These are phyloP conservation scores for Apamea epomidion DNA, from an alignment of 2,888 invertebrate species.

Conservation along the genomic window DNA sequence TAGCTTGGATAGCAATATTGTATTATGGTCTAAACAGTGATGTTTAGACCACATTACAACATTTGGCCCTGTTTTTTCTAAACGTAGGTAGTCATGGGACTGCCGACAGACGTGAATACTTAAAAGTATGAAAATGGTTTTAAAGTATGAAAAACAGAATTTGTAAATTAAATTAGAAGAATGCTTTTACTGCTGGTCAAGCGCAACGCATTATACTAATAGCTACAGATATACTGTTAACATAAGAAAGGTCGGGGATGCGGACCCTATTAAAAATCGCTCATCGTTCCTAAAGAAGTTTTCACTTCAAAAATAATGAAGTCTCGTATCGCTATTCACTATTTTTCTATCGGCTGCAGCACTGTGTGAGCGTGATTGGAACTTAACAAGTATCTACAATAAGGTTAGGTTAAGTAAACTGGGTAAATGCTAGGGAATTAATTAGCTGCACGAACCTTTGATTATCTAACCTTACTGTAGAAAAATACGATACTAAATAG, in stretches of 20 bases:
- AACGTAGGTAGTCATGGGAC: not conserved
- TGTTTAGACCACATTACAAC: too few species aligned
- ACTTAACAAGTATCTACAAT: not conserved
- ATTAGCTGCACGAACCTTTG: constrained; percentile 1
- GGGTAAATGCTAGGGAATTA: not conserved
- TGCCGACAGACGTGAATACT: not conserved
- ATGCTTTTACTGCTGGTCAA: not conserved
- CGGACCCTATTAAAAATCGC: not conserved
- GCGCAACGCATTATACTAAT: not conserved
- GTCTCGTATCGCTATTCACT: not conserved
- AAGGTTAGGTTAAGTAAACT: too few species aligned
- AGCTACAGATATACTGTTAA: not conserved
- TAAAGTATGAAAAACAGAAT: not conserved
- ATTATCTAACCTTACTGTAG: not conserved
- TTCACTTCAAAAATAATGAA: not conserved
- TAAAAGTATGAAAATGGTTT: not conserved
- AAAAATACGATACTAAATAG: not conserved
- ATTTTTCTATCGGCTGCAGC: not conserved
- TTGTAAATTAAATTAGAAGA: not conserved
- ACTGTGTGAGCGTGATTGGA: not conserved
- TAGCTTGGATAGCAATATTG: not conserved
- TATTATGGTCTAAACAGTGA: not conserved
- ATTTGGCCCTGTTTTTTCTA: too few species aligned
- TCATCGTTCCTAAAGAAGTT: not conserved
- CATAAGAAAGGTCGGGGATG: not conserved